phyloP scores from a whole-genome alignment of 1,140 invertebrate species.

The Drosophila trapezifrons region DNA sequence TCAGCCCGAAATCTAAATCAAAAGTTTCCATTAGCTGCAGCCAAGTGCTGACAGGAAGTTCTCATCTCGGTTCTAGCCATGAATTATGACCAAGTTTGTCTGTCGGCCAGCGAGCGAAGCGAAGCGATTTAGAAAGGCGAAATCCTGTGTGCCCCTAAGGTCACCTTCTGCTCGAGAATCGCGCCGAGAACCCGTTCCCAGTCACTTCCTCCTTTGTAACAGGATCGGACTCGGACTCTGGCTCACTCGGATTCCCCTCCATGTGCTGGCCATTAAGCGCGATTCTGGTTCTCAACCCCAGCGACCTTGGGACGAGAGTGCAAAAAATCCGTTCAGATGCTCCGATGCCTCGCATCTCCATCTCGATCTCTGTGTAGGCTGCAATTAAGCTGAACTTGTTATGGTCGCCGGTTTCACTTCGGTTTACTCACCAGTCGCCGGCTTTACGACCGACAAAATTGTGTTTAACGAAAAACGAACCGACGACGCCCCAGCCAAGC shows the following conservation, averaged over 20 bases:
- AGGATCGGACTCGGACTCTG: constrained; percentile 48
- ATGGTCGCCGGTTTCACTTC: constrained; percentile 66
- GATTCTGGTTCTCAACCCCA: constrained; percentile 51
- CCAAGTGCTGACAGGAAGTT: constrained; percentile 69
- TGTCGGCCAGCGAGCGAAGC: constrained; percentile 30
- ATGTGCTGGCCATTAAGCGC: constrained; percentile 60
- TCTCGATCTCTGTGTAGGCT: constrained; percentile 62
- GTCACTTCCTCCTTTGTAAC: constrained; percentile 69
- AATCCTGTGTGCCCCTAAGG: constrained; percentile 69
- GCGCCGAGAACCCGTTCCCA: constrained; percentile 40
- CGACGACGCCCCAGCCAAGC: constrained; percentile 19
- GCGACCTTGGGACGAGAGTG: constrained; percentile 72
- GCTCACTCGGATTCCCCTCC: constrained; percentile 14
- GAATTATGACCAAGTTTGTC: constrained; percentile 61
- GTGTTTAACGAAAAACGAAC: constrained; percentile 62
- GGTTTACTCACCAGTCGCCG: constrained; percentile 41
- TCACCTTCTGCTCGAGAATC: constrained; percentile 34
- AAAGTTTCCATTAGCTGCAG: constrained; percentile 40
- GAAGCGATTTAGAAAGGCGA: constrained; percentile 63
- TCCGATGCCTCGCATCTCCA: constrained; percentile 17
- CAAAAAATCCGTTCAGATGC: constrained; percentile 60
- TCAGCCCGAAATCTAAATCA: constrained; percentile 41
- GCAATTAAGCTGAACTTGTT: constrained; percentile 79
- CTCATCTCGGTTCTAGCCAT: constrained; percentile 53
- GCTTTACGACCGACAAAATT: constrained; percentile 63